Conservation (phyloP, 2,113 vertebrate genomes). For the Chaetops frenatus region DNA sequence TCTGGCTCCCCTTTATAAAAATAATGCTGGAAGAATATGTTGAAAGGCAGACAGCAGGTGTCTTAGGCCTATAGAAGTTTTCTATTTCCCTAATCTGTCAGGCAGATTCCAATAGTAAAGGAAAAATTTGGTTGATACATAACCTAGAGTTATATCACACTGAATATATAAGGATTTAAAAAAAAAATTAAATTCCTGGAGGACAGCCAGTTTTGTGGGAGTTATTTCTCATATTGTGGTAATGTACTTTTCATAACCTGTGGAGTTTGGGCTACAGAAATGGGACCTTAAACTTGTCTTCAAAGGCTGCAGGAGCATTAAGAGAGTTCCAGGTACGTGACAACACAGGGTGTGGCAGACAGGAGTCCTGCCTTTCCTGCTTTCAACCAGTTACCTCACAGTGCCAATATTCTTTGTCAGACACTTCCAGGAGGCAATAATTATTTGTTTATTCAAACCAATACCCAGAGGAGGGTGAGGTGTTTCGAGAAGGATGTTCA, state of each 20-base stretch:
- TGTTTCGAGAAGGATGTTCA: neutral
- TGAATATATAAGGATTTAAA: neutral
- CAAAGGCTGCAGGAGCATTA: neutral
- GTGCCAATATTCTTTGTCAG: neutral
- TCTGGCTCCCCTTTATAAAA: neutral
- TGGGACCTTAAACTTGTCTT: neutral
- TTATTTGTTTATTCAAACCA: slow-evolving; percentile 19
- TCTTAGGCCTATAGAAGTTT: neutral
- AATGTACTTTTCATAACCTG: neutral
- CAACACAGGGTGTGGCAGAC: neutral
- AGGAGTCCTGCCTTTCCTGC: slow-evolving; percentile 2
- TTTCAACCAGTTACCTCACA: neutral
- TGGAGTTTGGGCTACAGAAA: neutral
- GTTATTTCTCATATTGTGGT: neutral
- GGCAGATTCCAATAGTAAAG: neutral
- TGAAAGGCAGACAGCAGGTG: neutral
- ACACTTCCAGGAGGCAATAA: neutral
- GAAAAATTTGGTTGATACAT: slow-evolving; percentile 31
- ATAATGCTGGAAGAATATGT: neutral
- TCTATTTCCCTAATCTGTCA: neutral
- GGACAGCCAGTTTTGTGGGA: neutral
- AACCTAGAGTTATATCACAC: slow-evolving; percentile 27
- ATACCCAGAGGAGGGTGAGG: neutral
- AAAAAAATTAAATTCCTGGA: neutral
- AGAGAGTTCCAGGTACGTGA: neutral